Base-by-base conservation (phyloP, 2,888 invertebrate species). In the Eilema caniola region DNA sequence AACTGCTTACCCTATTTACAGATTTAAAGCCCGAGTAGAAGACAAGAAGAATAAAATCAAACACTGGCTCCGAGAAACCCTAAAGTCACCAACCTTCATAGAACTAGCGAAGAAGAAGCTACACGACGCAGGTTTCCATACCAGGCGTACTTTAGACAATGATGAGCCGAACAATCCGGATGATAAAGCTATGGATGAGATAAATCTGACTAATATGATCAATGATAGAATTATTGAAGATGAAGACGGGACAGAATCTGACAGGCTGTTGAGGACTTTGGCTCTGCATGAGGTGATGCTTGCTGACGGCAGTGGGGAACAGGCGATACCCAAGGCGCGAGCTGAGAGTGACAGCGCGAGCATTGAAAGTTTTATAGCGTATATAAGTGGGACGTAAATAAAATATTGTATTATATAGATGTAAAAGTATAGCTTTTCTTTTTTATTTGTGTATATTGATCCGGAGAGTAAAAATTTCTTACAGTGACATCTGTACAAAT, bases 11-110 rank as follows among this genome's bases (percentile, higher is more conserved):
- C 20, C 14, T 16, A 25, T 72, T n/a, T 73, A 57, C 81, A 95
- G 94, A 77, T 94, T 95, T 80, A 94, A 94, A 84, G 88, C 91
- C 0, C 83, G 91, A 25, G 93, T 95, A 0, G 94, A 94, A 85
- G 90, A 93, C 64, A 94, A 94, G 72, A 94, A 94, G 72, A 93
- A 90, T 76, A 93, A 91, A 88, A 94, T 95, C 24, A 95, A 93
- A 70, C 85, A 81, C 5, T 95, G 95, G 95, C 87, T 95, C 0
- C 86, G 93, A 0, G 92, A 94, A 2, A 94, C 93, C 0, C 74
- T 95, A 0, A 89, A 90, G 71, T 94, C 95, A 0, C 90, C 92
- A 0, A 86, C 87, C 0, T 95, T 95, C 76, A 86, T 95, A 66
- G 83, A 91, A 78, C 75, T 93, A 16, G 95, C 94, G 0, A 94